A percentile compares a stretch with the other conserved stretches of the same genome.
These are phyloP conservation scores for Carposina sasakii DNA, from an alignment of 1,140 invertebrate species.

Conservation along the genomic window DNA sequence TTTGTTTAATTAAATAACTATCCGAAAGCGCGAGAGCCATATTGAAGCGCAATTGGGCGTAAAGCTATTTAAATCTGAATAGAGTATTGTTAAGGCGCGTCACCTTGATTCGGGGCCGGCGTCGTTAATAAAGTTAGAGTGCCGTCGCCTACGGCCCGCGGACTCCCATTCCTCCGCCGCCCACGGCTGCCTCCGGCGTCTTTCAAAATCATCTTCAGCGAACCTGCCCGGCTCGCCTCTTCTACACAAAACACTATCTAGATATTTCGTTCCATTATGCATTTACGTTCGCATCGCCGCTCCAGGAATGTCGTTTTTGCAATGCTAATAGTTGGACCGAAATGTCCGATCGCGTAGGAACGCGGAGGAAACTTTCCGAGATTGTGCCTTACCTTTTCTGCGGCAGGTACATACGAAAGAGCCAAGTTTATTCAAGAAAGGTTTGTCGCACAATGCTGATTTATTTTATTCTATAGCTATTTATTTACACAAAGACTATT, in stretches of 20 bases:
- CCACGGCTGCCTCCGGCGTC: conserved; percentile 25
- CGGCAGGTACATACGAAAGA: too few relatives aligned
- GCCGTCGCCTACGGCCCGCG: conserved; percentile 38
- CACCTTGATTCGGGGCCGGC: conserved; percentile 63
- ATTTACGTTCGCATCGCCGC: conserved; percentile 9
- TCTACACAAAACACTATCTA: too few relatives aligned
- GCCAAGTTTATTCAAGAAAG: too few relatives aligned
- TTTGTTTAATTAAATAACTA: conserved; percentile 69
- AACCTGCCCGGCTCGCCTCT: conserved; percentile 23
- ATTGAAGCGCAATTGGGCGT: conserved; percentile 71
- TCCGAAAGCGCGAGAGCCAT: conserved; percentile 47
- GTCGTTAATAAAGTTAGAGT: conserved; percentile 66
- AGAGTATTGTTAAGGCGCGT: conserved; percentile 65
- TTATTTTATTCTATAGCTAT: too few relatives aligned
- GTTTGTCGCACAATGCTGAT: too few relatives aligned
- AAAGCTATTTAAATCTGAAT: conserved; percentile 72
- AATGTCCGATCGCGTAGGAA: too few relatives aligned
- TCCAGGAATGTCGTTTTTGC: too few relatives aligned
- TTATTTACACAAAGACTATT: too few relatives aligned
- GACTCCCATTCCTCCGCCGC: conserved; percentile 22
- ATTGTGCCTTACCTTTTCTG: too few relatives aligned
- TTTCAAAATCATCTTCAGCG: conserved; percentile 38
- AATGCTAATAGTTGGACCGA: too few relatives aligned
- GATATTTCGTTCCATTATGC: too few relatives aligned
- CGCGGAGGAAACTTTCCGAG: too few relatives aligned